Conservation (phyloP, 2,113 vertebrate genomes). For the Coptodon bakossiorum region DNA sequence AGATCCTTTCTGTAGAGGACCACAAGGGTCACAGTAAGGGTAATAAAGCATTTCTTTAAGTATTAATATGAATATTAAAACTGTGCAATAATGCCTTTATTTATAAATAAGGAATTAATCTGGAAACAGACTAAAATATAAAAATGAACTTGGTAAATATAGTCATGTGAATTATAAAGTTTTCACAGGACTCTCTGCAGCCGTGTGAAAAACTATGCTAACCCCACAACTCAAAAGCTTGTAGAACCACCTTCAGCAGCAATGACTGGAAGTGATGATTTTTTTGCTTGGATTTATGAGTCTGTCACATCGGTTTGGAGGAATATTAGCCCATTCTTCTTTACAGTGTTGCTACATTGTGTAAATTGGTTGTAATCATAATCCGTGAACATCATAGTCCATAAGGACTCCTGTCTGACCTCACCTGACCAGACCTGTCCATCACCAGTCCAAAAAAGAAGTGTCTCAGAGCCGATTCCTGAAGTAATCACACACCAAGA, state of each 20-base stretch:
- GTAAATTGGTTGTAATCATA: background rate
- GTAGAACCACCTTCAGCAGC: background rate
- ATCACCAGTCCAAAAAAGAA: background rate
- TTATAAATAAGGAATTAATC: background rate
- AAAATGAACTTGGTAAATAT: background rate
- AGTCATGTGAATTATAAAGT: background rate
- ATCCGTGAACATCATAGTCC: background rate
- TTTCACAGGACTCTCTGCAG: background rate
- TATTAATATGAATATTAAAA: background rate
- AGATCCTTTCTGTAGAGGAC: rapidly evolving
- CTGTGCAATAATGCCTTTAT: rapidly evolving
- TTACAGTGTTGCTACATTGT: background rate
- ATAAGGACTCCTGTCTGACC: background rate
- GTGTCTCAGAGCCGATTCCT: background rate
- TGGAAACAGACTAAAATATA: background rate
- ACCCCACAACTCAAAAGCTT: background rate
- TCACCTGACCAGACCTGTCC: background rate
- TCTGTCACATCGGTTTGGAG: rapidly evolving
- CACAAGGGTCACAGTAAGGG: background rate
- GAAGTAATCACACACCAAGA: background rate
- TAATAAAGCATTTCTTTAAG: background rate
- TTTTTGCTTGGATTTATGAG: background rate
- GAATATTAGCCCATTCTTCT: background rate
- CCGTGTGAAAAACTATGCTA: rapidly evolving
- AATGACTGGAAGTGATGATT: background rate